phyloP scores from a whole-genome alignment of 2,797 vertebrate genomes.

The Gambusia yucatana region DNA sequence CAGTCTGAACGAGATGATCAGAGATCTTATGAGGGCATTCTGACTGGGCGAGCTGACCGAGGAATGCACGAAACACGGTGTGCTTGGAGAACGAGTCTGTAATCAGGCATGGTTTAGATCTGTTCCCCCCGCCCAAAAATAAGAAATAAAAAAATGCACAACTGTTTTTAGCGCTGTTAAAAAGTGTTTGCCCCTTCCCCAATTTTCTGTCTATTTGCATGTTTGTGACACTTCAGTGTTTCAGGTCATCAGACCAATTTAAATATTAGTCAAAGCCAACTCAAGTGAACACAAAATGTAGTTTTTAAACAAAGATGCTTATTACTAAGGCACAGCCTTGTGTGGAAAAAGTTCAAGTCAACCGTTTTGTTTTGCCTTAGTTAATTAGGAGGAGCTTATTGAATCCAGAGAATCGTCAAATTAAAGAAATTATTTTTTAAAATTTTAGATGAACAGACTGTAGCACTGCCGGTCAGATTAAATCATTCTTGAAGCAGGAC shows the following conservation, averaged over 20 bases:
- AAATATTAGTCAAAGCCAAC: too few species aligned
- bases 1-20: not conserved
- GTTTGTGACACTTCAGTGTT: too few species aligned
- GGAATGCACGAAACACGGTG: not conserved
- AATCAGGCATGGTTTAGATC: not conserved
- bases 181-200: too few species aligned
- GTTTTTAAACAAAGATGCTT: too few species aligned
- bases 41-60: not conserved
- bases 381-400: not conserved
- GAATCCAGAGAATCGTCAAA: not conserved
- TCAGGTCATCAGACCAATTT: too few species aligned
- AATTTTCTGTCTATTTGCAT: too few species aligned
- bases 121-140: not conserved
- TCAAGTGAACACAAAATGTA: too few species aligned
- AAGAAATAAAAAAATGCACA: not conserved
- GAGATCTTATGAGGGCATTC: not conserved
- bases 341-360: too few species aligned
- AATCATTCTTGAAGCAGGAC: too few species aligned
- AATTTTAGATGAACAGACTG: not conserved
- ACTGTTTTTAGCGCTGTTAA: not conserved
- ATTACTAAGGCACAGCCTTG: too few species aligned
- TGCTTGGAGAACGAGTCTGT: not conserved
- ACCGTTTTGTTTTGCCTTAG: not conserved
- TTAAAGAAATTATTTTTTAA: not conserved
- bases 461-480: not conserved